A percentile compares a stretch with the other conserved stretches of the same genome.
Conservation (phyloP, 2,113 vertebrate species). For the Nycticryphes semicollaris region DNA sequence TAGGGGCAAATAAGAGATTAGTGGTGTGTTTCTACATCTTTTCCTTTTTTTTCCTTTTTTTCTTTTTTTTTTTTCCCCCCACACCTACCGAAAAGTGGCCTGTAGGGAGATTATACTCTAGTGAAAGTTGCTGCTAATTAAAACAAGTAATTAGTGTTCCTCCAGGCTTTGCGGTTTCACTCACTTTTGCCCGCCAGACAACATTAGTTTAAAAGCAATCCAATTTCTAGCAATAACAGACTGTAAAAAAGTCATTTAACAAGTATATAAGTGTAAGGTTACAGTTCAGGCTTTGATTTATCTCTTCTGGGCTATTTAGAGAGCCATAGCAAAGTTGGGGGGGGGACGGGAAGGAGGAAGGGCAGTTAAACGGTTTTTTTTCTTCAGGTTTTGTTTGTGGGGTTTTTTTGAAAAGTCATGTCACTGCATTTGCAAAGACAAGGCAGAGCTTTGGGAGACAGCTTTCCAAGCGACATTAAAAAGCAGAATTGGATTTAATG, state of each 20-base stretch:
- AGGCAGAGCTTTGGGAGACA: slow-evolving; percentile 1
- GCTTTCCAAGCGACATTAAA: slow-evolving; percentile 52
- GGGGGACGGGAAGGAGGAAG: too few relatives aligned
- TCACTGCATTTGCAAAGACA: background rate
- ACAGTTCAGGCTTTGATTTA: slow-evolving; percentile 79
- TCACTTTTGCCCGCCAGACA: slow-evolving; percentile 84
- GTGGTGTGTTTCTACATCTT: slow-evolving; percentile 87
- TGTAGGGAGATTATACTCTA: slow-evolving; percentile 90
- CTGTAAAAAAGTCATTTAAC: slow-evolving; percentile 83
- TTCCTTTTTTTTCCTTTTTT: background rate
- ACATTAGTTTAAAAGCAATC: slow-evolving; percentile 84
- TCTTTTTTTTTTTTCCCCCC: slow-evolving; percentile 63
- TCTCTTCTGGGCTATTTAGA: slow-evolving; percentile 70
- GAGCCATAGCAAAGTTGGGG: slow-evolving; percentile 39
- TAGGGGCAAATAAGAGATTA: slow-evolving; percentile 86
- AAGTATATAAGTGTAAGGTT: slow-evolving; percentile 80
- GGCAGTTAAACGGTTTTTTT: background rate
- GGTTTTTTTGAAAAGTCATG: background rate
- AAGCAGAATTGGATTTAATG: slow-evolving; percentile 64
- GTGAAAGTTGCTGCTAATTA: slow-evolving; percentile 97
- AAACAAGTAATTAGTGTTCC: slow-evolving; percentile 96
- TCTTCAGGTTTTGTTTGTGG: background rate
- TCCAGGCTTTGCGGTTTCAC: slow-evolving; percentile 86
- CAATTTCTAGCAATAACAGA: slow-evolving; percentile 84
- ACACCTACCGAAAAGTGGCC: slow-evolving; percentile 83